Evolutionary conservation across 2,888 invertebrate species (phyloP).

Genomic region (Athalia rosae): DNA sequence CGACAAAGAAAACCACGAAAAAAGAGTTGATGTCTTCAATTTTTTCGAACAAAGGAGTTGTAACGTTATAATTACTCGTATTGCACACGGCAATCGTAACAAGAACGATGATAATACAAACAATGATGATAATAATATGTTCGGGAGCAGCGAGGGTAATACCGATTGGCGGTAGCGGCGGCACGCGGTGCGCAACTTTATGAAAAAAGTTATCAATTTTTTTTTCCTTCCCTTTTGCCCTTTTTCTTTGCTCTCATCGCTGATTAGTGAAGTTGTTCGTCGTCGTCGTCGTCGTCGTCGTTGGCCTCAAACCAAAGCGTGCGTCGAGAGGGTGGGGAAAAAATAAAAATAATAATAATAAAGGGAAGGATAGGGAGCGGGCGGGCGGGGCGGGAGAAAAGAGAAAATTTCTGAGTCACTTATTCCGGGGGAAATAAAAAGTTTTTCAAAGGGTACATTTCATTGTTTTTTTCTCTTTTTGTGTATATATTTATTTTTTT

Average conservation of each 20-base stretch:
- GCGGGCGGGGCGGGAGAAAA: no score
- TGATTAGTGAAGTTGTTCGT: constrained; percentile 33
- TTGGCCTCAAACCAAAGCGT: no score
- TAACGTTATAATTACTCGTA: neutral
- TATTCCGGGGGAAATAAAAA: constrained; percentile 31
- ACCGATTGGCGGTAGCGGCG: neutral
- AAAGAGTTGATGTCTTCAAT: neutral
- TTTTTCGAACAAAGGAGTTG: neutral
- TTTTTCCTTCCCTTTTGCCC: no score
- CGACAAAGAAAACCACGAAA: neutral
- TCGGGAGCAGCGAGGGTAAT: no score
- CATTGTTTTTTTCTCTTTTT: neutral
- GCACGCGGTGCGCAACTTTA: constrained; percentile 17
- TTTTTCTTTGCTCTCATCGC: neutral
- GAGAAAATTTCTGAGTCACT: constrained; percentile 18
- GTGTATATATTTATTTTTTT: neutral
- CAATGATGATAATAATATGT: no score
- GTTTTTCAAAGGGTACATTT: neutral
- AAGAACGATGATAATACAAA: no score
- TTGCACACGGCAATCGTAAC: no score
- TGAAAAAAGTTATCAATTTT: constrained; percentile 23
- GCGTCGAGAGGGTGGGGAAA: no score
- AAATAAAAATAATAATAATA: no score
- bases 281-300: neutral
- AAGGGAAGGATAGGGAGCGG: no score